phyloP scores from a whole-genome alignment of 1,140 invertebrate genomes.

The Drosophila prosaltans region DNA sequence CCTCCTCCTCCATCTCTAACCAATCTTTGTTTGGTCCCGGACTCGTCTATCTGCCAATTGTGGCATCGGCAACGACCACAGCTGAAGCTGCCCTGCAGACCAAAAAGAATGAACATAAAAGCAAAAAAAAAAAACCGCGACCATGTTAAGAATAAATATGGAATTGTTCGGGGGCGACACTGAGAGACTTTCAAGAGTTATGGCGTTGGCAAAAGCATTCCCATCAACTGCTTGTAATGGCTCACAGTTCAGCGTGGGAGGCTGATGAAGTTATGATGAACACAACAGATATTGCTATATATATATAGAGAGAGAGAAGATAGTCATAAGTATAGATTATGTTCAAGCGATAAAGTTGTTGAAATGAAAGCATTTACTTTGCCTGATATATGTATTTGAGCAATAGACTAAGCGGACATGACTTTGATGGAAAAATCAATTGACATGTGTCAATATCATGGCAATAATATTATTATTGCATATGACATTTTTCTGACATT shows the following conservation, averaged over 20 bases:
- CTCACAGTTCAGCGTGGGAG: constrained; percentile 51
- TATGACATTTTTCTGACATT: constrained; percentile 2
- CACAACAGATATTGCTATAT: background rate
- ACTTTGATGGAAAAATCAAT: constrained; percentile 12
- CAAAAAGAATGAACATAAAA: too few species aligned
- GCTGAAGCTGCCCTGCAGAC: constrained; percentile 40
- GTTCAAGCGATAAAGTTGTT: constrained; percentile 4
- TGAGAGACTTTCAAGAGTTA: constrained; percentile 42
- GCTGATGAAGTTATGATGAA: constrained; percentile 48
- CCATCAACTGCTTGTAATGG: constrained; percentile 57
- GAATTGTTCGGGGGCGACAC: constrained; percentile 27
- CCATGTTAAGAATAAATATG: constrained; percentile 38
- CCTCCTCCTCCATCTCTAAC: constrained; percentile 34
- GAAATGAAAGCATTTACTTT: background rate
- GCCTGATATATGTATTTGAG: background rate
- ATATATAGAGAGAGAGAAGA: background rate
- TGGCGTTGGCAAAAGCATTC: constrained; percentile 59
- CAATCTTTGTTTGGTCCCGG: constrained; percentile 27
- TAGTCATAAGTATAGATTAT: constrained; percentile 12
- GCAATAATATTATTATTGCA: constrained; percentile 8
- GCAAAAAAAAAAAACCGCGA: constrained; percentile 27
- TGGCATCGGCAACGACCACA: constrained; percentile 40
- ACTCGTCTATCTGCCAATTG: constrained; percentile 50
- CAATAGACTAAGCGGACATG: background rate
- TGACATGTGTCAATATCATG: constrained; percentile 5